These are phyloP conservation scores for Microplitis mediator DNA, from an alignment of 1,140 invertebrate genomes.

Conservation along the genomic window DNA sequence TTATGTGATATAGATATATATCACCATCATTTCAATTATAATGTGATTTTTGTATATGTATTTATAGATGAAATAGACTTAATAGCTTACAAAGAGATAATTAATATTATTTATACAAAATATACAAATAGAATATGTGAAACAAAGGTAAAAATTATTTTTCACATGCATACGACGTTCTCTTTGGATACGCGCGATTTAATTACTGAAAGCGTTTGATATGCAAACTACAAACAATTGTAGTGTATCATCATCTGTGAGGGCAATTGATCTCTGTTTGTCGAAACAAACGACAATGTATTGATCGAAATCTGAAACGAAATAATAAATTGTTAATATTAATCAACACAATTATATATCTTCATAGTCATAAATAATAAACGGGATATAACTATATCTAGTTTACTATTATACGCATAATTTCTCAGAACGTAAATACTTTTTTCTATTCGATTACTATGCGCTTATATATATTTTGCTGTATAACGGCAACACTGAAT, in stretches of 20 bases:
- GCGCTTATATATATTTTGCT: too few relatives aligned
- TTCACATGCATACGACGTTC: background rate
- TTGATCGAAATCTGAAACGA: constrained; percentile 76
- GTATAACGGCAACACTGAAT: too few relatives aligned
- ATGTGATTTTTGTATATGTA: too few relatives aligned
- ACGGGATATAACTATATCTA: too few relatives aligned
- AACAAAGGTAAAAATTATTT: background rate
- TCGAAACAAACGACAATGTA: constrained; percentile 87
- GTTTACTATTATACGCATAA: too few relatives aligned
- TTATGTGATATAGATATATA: too few relatives aligned
- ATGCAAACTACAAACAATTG: background rate
- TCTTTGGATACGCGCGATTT: constrained; percentile 12
- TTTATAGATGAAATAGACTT: too few relatives aligned
- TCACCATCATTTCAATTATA: too few relatives aligned
- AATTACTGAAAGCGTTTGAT: too few relatives aligned
- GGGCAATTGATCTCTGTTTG: constrained; percentile 77
- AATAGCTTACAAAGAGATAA: too few relatives aligned
- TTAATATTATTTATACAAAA: too few relatives aligned
- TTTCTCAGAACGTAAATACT: background rate
- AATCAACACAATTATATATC: constrained; percentile 11
- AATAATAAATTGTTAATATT: constrained; percentile 21
- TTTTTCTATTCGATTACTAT: background rate
- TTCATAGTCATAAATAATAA: too few relatives aligned
- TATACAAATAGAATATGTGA: background rate
- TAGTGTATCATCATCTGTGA: constrained; percentile 55